A percentile compares a stretch with the other conserved stretches of the same genome.
Conservation (phyloP, 2,797 vertebrate genomes). For the Agapornis canus region DNA sequence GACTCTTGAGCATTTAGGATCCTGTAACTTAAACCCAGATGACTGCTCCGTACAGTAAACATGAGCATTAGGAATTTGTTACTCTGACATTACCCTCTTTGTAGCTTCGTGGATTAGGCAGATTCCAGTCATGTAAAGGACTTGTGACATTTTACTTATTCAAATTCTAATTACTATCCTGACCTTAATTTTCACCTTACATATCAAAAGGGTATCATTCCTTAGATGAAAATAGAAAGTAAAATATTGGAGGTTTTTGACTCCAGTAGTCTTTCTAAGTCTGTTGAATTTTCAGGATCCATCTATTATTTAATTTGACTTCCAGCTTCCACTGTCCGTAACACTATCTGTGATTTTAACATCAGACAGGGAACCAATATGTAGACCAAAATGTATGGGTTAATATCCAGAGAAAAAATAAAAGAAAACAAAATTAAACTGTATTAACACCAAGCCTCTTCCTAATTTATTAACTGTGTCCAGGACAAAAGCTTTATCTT, state of each 20-base stretch:
- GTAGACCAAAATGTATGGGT: background rate
- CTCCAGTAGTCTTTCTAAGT: background rate
- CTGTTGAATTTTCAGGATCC: background rate
- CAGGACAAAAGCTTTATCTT: background rate
- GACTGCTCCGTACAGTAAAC: background rate
- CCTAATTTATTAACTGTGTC: background rate
- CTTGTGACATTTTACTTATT: background rate
- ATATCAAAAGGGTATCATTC: background rate
- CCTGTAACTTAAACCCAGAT: background rate
- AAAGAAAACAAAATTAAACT: background rate
- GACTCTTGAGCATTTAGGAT: background rate
- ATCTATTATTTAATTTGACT: background rate
- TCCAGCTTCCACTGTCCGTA: background rate
- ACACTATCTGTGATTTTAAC: background rate
- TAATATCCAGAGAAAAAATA: background rate
- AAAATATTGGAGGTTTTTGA: background rate
- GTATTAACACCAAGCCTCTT: background rate
- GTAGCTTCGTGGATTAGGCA: background rate
- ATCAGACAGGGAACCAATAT: background rate
- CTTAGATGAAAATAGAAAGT: background rate
- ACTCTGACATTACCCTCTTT: background rate
- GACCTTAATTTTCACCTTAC: background rate
- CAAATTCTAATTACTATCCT: background rate
- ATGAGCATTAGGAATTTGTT: background rate
- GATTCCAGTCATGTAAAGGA: background rate